Conservation (phyloP, 2,888 invertebrate genomes). For the Harpalus rufipes region DNA sequence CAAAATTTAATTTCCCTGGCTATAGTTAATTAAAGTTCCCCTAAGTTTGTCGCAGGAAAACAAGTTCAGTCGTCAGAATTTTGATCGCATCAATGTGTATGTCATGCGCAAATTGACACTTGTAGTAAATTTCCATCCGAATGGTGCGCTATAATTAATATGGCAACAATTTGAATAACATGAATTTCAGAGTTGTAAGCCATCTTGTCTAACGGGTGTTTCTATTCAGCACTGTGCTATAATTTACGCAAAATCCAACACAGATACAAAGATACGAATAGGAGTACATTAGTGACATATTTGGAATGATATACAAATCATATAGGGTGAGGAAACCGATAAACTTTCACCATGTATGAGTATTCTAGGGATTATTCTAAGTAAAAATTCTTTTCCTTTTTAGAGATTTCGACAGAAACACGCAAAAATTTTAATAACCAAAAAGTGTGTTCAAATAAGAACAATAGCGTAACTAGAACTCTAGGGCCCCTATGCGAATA, state of each 20-base stretch:
- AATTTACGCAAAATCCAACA: not conserved
- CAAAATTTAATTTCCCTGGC: not conserved
- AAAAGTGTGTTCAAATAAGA: too few species aligned
- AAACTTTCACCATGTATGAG: too few species aligned
- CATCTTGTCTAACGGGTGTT: constrained; percentile 7
- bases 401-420: too few species aligned
- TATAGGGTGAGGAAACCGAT: too few species aligned
- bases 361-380: too few species aligned
- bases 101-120: constrained; percentile 52
- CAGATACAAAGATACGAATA: not conserved
- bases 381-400: too few species aligned
- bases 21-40: constrained; percentile 31
- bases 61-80: constrained; percentile 25
- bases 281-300: not conserved
- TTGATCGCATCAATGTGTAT: constrained; percentile 53
- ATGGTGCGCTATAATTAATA: constrained; percentile 48
- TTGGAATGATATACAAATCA: too few species aligned
- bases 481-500: too few species aligned
- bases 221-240: not conserved
- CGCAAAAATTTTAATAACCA: too few species aligned
- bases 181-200: constrained; percentile 24
- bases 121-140: constrained; percentile 56
- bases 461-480: too few species aligned
- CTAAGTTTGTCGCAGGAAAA: constrained; percentile 7
- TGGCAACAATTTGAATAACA: constrained; percentile 58